Conservation (phyloP, 1,140 invertebrate species). For the Trichomalopsis sarcophagae region DNA sequence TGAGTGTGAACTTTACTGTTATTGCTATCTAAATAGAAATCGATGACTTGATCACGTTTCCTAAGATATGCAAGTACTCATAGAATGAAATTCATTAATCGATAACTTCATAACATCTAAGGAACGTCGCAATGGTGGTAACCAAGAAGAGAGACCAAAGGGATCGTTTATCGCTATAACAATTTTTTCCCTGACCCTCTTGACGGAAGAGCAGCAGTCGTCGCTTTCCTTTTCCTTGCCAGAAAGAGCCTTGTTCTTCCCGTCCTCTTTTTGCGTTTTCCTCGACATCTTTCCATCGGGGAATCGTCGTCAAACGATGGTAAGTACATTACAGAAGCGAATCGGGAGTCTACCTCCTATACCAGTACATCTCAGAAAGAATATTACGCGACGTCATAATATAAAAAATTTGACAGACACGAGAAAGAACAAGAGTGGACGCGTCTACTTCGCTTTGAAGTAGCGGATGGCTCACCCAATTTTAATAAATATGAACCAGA, state of each 20-base stretch:
- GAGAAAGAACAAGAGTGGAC: neutral
- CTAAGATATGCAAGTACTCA: too few species aligned
- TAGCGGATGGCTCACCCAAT: neutral
- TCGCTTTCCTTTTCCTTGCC: neutral
- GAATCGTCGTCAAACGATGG: neutral
- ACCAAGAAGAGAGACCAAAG: neutral
- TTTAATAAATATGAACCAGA: conserved; percentile 20
- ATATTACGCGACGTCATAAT: neutral
- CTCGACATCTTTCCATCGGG: too few species aligned
- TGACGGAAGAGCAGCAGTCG: neutral
- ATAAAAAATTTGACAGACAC: neutral
- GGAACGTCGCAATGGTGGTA: too few species aligned
- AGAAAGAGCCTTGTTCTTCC: neutral
- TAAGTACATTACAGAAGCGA: neutral
- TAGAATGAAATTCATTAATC: too few species aligned
- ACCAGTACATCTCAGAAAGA: neutral
- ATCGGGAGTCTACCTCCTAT: neutral
- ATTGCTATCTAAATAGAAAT: too few species aligned
- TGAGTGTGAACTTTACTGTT: too few species aligned
- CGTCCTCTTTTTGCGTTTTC: neutral
- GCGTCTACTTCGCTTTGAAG: neutral
- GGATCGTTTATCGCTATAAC: neutral
- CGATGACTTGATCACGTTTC: too few species aligned
- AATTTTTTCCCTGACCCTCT: conserved; percentile 12
- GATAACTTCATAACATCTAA: too few species aligned